Base-by-base conservation (phyloP, 2,797 vertebrate genomes). In the Pseudocheirus occidentalis region DNA sequence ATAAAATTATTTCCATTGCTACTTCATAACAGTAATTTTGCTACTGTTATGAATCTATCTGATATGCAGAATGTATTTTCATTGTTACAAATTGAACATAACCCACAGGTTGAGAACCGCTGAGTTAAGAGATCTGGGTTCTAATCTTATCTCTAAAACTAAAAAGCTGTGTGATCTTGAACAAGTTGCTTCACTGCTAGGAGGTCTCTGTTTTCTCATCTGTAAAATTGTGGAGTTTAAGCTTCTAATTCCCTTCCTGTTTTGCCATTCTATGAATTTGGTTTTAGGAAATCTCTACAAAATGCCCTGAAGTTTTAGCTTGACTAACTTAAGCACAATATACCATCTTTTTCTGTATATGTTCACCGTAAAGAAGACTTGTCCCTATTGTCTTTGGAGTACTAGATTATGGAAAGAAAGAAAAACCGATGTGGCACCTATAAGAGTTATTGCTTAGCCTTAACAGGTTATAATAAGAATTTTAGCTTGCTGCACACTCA, bases 391-490 rank as follows among this genome's bases (percentile, higher is more conserved):
- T 87, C 73, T 10, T 16, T 3, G 10, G 53, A 58, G 90, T 46
- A 3, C 55, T 90, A 53, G 90, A 57, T 93, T 92, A 93, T 12
- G 24, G n/a, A 50, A 97, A 52, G 90, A 94, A 94, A 95, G 59
- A 90, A 93, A 92, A 54, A 93, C 13, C 90, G 53, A 62, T 89
- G 34, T 55, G 90, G 46, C 6, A 31, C 13, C 40, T 93, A 0
- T 58, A 29, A 50, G 57, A 90, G 2, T 62, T 40, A 53, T 93
- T 52, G 59, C 58, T 90, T 93, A 92, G 40, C 40, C 50, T 93
- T 28, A 56, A 34, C 55, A 5, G 31, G 27, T 66, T 94, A 95
- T 95, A 29, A 92, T 91, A 46, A 92, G 94, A 95, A 94, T 93
- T 94, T 62, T 55, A n/a, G 40, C 59, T 93, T 66, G 56, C 94